A percentile compares a stretch with the other conserved stretches of the same genome.
Conservation (phyloP, 2,113 vertebrate genomes). For the Axis porcinus region DNA sequence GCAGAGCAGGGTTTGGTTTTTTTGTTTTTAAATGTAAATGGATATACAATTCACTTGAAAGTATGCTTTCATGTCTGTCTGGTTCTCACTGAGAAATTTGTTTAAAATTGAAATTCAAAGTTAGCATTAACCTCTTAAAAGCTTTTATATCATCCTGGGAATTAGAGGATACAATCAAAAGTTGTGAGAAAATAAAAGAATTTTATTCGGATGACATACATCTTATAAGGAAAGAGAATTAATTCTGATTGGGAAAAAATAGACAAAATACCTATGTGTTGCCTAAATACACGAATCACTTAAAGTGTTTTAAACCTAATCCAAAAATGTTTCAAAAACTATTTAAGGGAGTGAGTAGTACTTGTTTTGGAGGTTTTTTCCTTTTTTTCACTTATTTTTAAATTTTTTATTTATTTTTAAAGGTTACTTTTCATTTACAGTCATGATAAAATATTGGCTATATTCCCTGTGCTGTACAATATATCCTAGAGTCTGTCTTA, state of each 20-base stretch:
- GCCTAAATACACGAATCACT: not conserved
- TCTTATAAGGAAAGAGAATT: constrained; percentile 27
- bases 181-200: not conserved
- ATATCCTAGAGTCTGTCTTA: not conserved
- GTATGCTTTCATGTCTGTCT: constrained; percentile 42
- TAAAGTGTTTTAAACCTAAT: not conserved
- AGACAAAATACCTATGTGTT: constrained; percentile 1
- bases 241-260: not conserved
- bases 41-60: constrained; percentile 38
- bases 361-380: not conserved
- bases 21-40: constrained; percentile 40
- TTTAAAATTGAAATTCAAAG: constrained; percentile 52
- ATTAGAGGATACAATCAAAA: not conserved
- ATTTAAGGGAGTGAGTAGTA: not conserved
- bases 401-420: not conserved
- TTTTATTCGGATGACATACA: not conserved
- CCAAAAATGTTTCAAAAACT: not conserved
- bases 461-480: not conserved
- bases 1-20: constrained; percentile 14
- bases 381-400: not conserved
- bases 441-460: not conserved
- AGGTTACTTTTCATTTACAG: not conserved
- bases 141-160: constrained; percentile 19
- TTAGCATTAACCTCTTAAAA: constrained; percentile 14
- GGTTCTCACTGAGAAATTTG: constrained; percentile 39